Evolutionary conservation across 2,113 vertebrate genomes (phyloP), one percentile per base, ranked within the genome.

Genomic region (Oenanthe oenanthe): DNA sequence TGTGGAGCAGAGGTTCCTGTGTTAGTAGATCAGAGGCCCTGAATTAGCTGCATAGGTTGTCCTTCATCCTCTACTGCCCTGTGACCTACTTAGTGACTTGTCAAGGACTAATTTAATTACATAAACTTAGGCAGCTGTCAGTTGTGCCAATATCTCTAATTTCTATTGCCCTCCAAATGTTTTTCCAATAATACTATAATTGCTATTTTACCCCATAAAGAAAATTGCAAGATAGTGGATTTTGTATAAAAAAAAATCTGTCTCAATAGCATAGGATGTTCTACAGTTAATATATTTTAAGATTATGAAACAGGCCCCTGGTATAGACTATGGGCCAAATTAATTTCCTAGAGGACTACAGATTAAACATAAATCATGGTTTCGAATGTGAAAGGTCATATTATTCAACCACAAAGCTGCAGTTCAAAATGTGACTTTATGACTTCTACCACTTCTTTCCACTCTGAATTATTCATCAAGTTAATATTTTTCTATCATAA

Each of bases 21-120:
- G 29, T 51, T 79, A 48, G 20, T 66, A 24, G 26, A 43, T 57
- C 51, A 88, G 38, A 80, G 63, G 60, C n/a, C 6, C 42, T 83
- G 42, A 92, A 77, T 88, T 57, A 89, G 1, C 34, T 93, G 21
- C 32, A 47, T 45, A 83, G 10, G 7, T 53, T 65, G 14, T 73
- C 26, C 36, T 84, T 92, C 36, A 74, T 71, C 20, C 29, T 71
- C 21, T 67, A 38, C 19, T 71, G n/a, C 14, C 13, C 66, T 75
- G 24, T 86, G 56, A 93, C 51, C 21, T 85, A 34, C 17, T 65
- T 48, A 79, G 40, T 65, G 56, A 60, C 51, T 85, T 58, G 45
- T 66, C 38, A 76, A 94, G 51, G 60, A 43, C 40, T 86, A 79
- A 96, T 84, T 83, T 84, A 91, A 91, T 91, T 93, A 77, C 8